These are phyloP conservation scores for Hippopotamus amphibius DNA, from an alignment of 2,113 vertebrate genomes.

Conservation along the genomic window DNA sequence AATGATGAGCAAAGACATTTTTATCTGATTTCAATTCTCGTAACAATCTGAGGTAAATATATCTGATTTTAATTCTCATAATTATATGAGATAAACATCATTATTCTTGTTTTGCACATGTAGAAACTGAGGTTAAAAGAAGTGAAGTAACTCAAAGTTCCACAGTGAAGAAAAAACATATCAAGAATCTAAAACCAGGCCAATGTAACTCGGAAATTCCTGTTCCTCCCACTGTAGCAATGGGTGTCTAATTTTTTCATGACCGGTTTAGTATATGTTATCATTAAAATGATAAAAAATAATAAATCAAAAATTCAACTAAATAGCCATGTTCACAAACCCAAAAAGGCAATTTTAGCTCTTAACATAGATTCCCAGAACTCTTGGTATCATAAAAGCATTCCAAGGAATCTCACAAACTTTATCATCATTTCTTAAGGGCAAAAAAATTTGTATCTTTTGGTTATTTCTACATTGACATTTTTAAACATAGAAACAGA, in stretches of 20 bases:
- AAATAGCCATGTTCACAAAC: not conserved
- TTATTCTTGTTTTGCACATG: not conserved
- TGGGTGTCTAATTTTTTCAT: not conserved
- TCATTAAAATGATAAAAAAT: not conserved
- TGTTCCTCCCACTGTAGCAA: not conserved
- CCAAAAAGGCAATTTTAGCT: not conserved
- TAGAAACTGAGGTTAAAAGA: not conserved
- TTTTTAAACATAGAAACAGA: slow-evolving; percentile 39
- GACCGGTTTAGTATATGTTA: not conserved
- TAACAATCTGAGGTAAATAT: not conserved
- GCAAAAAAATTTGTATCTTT: not conserved
- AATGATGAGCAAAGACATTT: not conserved
- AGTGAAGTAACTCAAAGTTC: not conserved
- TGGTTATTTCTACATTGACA: not conserved
- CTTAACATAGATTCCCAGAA: not conserved
- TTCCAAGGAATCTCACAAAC: not conserved
- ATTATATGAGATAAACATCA: not conserved
- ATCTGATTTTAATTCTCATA: not conserved
- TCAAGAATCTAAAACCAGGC: not conserved
- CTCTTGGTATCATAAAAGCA: not conserved
- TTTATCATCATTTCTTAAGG: not conserved
- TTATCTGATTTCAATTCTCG: not conserved
- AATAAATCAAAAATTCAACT: slow-evolving; percentile 9
- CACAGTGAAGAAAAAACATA: not conserved
- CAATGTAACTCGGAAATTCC: not conserved